Evolutionary conservation across 2,797 vertebrate genomes (phyloP), one percentile per base, ranked within the genome.

Genomic region (Luscinia megarhynchos): DNA sequence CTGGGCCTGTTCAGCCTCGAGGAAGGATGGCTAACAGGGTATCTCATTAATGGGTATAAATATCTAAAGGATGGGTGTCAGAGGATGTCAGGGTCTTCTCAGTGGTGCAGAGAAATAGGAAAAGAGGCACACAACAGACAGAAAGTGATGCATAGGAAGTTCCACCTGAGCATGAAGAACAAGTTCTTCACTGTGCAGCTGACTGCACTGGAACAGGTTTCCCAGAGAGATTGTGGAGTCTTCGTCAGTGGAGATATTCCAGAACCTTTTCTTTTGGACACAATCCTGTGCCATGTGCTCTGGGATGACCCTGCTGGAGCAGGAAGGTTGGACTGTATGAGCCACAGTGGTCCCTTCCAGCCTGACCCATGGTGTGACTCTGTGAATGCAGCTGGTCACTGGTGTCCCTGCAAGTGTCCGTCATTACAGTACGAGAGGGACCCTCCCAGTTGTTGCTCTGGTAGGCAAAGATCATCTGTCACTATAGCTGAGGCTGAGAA

Each of bases 351-450:
- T 41, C 19, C 19, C 36, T 59, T 61, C 34, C 46, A 62, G 22
- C 48, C 4, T 55, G 48, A 17, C 11, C 22, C 1, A 0, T 36
- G 55, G 27, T 50, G 57, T 69, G 57, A 6, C n/a, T 51, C 16
- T 54, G 45, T 30, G 67, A 23, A 9, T 1, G 10, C 9, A 41
- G 26, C 30, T 34, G 46, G 6, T 22, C 15, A 15, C 36, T 41
- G 41, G 24, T 10, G 8, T 11, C 23, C 2, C 0, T 70, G 16
- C 45, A 23, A 23, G 36, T 6, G 4, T 46, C 53, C 1, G 7
- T 67, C 48, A 43, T 15, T 32, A 7, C 51, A 17, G 74, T 2
- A 0, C 18, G 48, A 51, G 36, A 46, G 62, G 24, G 41, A n/a
- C 13, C 36, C 15, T 80, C 15, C 51, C 0, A 2, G 41, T 21